Evolutionary conservation across 2,113 vertebrate genomes (phyloP).

Genomic region (Meriones unguiculatus): DNA sequence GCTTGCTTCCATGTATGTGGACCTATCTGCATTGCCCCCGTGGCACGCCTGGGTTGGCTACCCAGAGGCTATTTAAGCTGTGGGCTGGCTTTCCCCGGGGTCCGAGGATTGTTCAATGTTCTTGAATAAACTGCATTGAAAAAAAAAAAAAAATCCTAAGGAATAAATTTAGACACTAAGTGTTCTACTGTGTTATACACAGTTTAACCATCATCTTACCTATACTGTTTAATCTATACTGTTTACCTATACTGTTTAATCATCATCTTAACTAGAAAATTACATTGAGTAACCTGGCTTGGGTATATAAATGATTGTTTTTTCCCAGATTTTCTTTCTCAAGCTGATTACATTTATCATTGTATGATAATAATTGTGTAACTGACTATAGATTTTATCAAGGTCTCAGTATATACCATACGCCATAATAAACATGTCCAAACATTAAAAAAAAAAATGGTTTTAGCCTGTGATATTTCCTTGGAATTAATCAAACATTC

Average conservation of each 20-base stretch:
- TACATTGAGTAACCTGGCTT: slow-evolving; percentile 18
- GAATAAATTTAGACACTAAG: slow-evolving; percentile 21
- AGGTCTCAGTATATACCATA: slow-evolving; percentile 17
- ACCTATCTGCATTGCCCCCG: no score
- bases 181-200: slow-evolving; percentile 1
- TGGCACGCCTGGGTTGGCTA: no score
- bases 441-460: background rate
- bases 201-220: no score
- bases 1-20: no score
- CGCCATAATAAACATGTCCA: slow-evolving; percentile 27
- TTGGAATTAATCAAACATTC: background rate
- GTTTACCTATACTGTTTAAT: background rate
- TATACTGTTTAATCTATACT: background rate
- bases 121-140: no score
- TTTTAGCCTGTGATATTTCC: background rate
- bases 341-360: slow-evolving; percentile 35
- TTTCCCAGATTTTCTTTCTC: slow-evolving; percentile 49
- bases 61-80: no score
- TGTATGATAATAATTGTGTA: slow-evolving; percentile 15
- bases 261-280: slow-evolving; percentile 48
- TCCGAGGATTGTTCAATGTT: no score
- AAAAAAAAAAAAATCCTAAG: slow-evolving; percentile 4
- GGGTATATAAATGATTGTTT: background rate
- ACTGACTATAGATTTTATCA: slow-evolving; percentile 43
- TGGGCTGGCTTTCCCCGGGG: no score